Evolutionary conservation across 2,888 invertebrate species (phyloP).

Genomic region (Drosophila borealis): DNA sequence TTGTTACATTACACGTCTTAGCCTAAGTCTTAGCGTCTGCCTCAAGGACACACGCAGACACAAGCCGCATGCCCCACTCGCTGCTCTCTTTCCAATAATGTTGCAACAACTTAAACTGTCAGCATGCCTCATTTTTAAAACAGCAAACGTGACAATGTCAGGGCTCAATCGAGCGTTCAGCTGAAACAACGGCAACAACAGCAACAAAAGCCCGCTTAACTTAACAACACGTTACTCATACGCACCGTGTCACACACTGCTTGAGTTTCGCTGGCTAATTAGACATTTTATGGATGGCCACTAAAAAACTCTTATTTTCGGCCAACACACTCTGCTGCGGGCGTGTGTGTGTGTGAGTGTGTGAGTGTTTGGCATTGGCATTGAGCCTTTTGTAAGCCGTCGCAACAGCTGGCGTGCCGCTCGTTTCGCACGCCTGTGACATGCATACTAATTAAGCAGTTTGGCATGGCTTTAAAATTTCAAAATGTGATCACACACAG

Average conservation of each 20-base stretch:
- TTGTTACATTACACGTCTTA: constrained; percentile 8
- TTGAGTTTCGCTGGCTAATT: constrained; percentile 23
- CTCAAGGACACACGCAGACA: constrained; percentile 28
- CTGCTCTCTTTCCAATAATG: constrained; percentile 57
- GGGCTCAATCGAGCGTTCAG: constrained; percentile 32
- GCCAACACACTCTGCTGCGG: neutral
- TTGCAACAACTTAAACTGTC: constrained; percentile 48
- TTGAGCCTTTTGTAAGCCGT: constrained; percentile 46
- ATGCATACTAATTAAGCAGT: constrained; percentile 71
- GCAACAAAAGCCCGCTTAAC: neutral
- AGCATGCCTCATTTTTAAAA: constrained; percentile 60
- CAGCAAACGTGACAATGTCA: constrained; percentile 66
- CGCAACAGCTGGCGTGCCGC: constrained; percentile 31
- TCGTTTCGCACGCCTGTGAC: constrained; percentile 53
- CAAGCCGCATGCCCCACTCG: constrained; percentile 40
- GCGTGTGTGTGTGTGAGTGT: constrained; percentile 4
- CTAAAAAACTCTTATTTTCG: constrained; percentile 11
- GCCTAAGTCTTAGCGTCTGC: constrained; percentile 13
- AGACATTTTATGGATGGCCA: constrained; percentile 17
- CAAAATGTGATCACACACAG: constrained; percentile 17
- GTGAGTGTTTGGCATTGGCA: constrained; percentile 24
- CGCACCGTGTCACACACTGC: constrained; percentile 29
- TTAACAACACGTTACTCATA: constrained; percentile 47
- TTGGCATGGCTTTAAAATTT: constrained; percentile 35
- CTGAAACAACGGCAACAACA: neutral